Conservation (phyloP, 2,113 vertebrate species). For the Oreotrochilus melanogaster region DNA sequence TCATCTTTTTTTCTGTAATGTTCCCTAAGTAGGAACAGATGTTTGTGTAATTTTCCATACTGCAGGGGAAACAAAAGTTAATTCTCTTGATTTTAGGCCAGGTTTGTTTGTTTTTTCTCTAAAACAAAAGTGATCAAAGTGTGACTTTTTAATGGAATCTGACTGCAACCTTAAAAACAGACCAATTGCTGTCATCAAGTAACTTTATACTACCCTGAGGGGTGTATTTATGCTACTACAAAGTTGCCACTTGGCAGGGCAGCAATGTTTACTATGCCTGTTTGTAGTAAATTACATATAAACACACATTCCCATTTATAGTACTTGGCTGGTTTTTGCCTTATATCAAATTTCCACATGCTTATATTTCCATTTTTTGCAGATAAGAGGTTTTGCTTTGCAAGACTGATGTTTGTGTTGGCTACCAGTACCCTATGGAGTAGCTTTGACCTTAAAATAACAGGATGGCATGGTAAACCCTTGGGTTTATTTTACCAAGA, state of each 20-base stretch:
- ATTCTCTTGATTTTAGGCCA: background rate
- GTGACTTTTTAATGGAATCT: background rate
- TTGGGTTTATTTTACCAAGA: background rate
- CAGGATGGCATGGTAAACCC: fast-evolving
- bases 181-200: background rate
- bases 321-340: background rate
- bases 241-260: background rate
- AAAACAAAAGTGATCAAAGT: background rate
- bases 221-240: background rate
- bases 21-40: background rate
- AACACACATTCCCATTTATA: background rate
- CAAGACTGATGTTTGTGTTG: background rate
- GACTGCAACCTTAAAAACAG: background rate
- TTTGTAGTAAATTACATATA: background rate
- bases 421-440: background rate
- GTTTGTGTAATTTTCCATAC: background rate
- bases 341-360: fast-evolving
- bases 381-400: background rate
- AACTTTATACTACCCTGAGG: background rate
- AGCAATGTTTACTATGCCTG: background rate
- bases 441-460: background rate
- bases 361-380: background rate
- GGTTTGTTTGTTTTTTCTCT: background rate
- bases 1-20: background rate
- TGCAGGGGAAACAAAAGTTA: background rate